phyloP scores from a whole-genome alignment of 2,888 invertebrate genomes.

The Bruchidius siliquastri region DNA sequence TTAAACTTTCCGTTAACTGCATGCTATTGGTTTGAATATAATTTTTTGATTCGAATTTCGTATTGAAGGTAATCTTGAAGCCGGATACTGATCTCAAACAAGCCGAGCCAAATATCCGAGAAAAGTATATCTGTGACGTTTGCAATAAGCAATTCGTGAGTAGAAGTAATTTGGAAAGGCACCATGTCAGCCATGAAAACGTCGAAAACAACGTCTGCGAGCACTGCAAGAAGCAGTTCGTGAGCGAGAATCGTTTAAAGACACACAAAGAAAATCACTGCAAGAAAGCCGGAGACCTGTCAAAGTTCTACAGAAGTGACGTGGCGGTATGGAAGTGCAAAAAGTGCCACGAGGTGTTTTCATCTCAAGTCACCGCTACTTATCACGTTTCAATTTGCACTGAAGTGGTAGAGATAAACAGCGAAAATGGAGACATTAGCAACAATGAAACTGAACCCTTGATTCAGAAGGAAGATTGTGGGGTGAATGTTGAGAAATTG shows the following conservation, averaged over 20 bases:
- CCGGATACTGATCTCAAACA: constrained; percentile 40
- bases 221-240: constrained; percentile 46
- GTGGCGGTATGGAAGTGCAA: constrained; percentile 47
- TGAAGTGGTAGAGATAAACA: constrained; percentile 19
- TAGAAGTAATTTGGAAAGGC: constrained; percentile 44
- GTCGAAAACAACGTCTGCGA: constrained; percentile 44
- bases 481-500: constrained; percentile 38
- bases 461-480: not conserved
- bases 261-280: constrained; percentile 48
- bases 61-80: constrained; percentile 22
- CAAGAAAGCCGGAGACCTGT: constrained; percentile 45
- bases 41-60: constrained; percentile 24
- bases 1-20: too few relatives aligned
- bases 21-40: too few relatives aligned
- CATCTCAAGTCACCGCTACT: constrained; percentile 37
- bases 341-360: constrained; percentile 46
- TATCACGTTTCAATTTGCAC: constrained; percentile 35
- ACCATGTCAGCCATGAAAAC: constrained; percentile 42
- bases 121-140: constrained; percentile 41
- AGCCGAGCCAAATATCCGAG: constrained; percentile 38
- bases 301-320: constrained; percentile 47
- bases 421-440: constrained; percentile 5
- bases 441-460: constrained; percentile 2
- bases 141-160: constrained; percentile 46
- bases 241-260: constrained; percentile 44